Percentiles rank a stretch among this genome's conserved stretches.
Conservation (phyloP, 1,140 invertebrate species). For the Zaprionus kolodkinae region DNA sequence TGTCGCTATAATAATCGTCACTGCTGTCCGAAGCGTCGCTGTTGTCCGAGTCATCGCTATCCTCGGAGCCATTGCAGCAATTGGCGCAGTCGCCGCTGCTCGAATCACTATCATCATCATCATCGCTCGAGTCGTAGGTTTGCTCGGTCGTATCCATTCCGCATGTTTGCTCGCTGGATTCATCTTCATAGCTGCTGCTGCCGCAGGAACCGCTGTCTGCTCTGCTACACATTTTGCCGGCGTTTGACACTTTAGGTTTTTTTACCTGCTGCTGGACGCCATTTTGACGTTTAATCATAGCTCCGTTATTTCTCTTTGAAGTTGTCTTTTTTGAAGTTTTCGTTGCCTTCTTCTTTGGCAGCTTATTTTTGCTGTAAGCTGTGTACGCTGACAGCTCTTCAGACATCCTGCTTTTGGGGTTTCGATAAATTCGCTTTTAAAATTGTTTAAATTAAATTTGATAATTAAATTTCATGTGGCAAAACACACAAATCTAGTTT, state of each 20-base stretch:
- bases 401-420: constrained; percentile 1
- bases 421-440: constrained; percentile 4
- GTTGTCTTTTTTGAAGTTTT: not conserved
- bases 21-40: not conserved
- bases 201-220: not conserved
- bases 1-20: not conserved
- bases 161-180: not conserved
- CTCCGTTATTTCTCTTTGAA: not conserved
- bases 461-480: not conserved
- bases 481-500: not conserved
- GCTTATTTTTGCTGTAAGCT: constrained; percentile 21
- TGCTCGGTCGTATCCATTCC: constrained; percentile 1
- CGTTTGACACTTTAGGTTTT: not conserved
- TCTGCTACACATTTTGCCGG: constrained; percentile 6
- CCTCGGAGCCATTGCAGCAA: not conserved
- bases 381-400: constrained; percentile 29
- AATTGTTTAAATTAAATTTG: not conserved
- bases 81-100: not conserved
- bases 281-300: not conserved
- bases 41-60: not conserved
- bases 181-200: not conserved
- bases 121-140: not conserved
- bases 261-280: not conserved
- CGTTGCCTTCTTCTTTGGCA: not conserved
- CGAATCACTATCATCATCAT: no score